A percentile compares a stretch with the other conserved stretches of the same genome.
These are phyloP conservation scores for Parnassius glacialis DNA, from an alignment of 2,888 invertebrate species.

Conservation along the genomic window DNA sequence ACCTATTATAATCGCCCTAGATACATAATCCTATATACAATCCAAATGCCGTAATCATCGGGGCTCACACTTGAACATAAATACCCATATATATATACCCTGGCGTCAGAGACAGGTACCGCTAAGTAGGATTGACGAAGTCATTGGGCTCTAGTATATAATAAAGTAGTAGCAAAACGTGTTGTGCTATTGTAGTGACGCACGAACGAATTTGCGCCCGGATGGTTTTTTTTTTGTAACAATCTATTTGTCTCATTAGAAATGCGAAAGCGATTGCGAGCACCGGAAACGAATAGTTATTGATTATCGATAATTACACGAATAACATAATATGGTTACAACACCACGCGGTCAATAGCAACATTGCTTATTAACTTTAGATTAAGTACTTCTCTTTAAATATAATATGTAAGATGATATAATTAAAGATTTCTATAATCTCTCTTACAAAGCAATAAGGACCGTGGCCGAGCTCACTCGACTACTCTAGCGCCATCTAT, in stretches of 20 bases:
- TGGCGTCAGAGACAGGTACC: too few relatives aligned
- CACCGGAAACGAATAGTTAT: conserved; percentile 28
- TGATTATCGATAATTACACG: conserved; percentile 39
- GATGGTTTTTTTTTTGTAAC: conserved; percentile 17
- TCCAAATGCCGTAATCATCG: too few relatives aligned
- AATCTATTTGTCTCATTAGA: conserved; percentile 24
- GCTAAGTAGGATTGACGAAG: too few relatives aligned
- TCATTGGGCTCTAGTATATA: neutral
- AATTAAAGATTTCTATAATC: conserved; percentile 4
- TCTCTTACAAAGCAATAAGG: too few relatives aligned
- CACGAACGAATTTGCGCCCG: conserved; percentile 33
- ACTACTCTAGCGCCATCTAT: too few relatives aligned
- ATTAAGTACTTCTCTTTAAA: conserved; percentile 13
- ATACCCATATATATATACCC: too few relatives aligned
- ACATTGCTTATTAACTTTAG: neutral
- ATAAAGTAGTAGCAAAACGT: conserved; percentile 18
- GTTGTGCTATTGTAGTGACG: conserved; percentile 31
- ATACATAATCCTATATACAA: too few relatives aligned
- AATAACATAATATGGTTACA: conserved; percentile 40
- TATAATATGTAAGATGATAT: conserved; percentile 2
- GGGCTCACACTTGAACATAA: too few relatives aligned
- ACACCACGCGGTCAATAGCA: conserved; percentile 17
- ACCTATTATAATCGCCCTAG: too few relatives aligned
- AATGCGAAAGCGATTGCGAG: conserved; percentile 23
- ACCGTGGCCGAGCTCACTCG: too few relatives aligned